These are phyloP conservation scores for Scomber japonicus DNA, from an alignment of 2,113 vertebrate species.

Conservation along the genomic window DNA sequence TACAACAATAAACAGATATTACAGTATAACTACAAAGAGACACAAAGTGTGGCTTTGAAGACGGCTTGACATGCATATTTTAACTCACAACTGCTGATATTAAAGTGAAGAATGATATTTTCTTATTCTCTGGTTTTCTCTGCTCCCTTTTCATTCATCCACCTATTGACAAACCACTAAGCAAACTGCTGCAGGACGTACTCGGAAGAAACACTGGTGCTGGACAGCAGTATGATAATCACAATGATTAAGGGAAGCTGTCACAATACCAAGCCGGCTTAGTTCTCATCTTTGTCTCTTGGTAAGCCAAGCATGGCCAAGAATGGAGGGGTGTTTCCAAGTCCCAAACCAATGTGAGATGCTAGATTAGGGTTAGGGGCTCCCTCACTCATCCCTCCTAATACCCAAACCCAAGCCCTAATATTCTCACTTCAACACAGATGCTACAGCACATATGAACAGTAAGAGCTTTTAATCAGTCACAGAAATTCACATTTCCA, in stretches of 20 bases:
- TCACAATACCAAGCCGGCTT: slow-evolving; percentile 58
- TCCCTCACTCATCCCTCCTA: slow-evolving; percentile 54
- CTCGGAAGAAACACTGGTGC: slow-evolving; percentile 20
- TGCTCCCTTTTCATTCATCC: not conserved
- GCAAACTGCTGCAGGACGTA: slow-evolving; percentile 20
- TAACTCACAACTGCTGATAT: not conserved
- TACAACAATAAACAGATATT: not conserved
- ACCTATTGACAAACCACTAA: slow-evolving; percentile 1
- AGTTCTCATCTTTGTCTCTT: slow-evolving; percentile 63
- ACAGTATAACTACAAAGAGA: not conserved
- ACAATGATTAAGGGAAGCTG: slow-evolving; percentile 64
- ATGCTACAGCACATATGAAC: slow-evolving; percentile 1
- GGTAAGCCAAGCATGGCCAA: slow-evolving; percentile 59
- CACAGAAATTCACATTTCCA: not conserved
- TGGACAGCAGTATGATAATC: slow-evolving; percentile 52
- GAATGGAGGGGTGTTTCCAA: slow-evolving; percentile 51
- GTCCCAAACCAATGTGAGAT: slow-evolving; percentile 50
- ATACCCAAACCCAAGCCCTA: slow-evolving; percentile 35
- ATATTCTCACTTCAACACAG: slow-evolving; percentile 43
- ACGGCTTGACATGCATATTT: not conserved
- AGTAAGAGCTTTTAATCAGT: slow-evolving; percentile 33
- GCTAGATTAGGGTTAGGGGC: slow-evolving; percentile 62
- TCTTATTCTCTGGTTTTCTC: slow-evolving; percentile 9
- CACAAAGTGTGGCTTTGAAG: not conserved
- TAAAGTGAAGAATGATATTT: not conserved